Evolutionary conservation across 2,113 vertebrate genomes (phyloP).

Genomic region (Mormyrus lacerda): DNA sequence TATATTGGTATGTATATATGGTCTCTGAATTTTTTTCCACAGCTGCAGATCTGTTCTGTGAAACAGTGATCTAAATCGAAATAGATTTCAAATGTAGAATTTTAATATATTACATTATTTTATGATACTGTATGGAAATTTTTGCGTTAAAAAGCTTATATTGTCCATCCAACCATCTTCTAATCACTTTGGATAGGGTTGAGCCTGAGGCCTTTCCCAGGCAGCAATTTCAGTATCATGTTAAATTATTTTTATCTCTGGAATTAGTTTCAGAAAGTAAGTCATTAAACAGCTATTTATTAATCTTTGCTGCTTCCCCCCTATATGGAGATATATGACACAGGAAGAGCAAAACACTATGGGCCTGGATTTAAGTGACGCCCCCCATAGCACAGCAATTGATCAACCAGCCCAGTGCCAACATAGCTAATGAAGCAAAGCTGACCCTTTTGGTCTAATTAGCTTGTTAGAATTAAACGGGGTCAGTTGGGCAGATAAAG

Average conservation of each 20-base stretch:
- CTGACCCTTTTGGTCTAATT: neutral
- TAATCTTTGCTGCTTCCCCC: neutral
- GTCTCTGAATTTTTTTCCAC: no score
- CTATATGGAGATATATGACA: neutral
- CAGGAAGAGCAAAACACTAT: neutral
- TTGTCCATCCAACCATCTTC: neutral
- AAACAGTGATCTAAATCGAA: neutral
- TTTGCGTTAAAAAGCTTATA: neutral
- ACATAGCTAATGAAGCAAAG: neutral
- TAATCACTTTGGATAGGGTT: neutral
- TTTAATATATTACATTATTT: neutral
- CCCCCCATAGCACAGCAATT: neutral
- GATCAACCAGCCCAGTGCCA: neutral
- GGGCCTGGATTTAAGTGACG: neutral
- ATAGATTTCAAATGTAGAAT: neutral
- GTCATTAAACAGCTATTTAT: neutral
- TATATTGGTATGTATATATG: no score
- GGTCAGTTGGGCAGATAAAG: neutral
- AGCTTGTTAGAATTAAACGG: neutral
- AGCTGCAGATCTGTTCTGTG: neutral
- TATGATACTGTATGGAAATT: neutral
- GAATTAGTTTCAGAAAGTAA: neutral
- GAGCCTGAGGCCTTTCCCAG: neutral
- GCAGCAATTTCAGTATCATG: neutral
- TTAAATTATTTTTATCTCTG: neutral